These are phyloP conservation scores for Limulus polyphemus DNA, from an alignment of 2,888 invertebrate species.

Conservation along the genomic window DNA sequence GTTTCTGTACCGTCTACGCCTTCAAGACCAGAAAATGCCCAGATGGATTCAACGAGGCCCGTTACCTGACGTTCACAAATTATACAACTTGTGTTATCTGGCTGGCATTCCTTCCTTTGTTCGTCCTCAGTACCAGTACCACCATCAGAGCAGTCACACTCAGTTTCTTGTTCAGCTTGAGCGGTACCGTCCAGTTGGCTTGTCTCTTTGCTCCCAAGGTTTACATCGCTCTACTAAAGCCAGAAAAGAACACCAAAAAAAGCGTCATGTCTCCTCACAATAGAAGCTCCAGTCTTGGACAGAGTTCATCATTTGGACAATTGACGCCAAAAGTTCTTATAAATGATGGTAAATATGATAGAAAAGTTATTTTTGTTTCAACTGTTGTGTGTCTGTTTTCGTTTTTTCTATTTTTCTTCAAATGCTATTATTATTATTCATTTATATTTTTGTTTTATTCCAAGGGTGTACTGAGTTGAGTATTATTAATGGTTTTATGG, in stretches of 20 bases:
- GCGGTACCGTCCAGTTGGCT: conserved; percentile 43
- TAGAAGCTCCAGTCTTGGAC: conserved; percentile 9
- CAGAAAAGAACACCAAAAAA: conserved; percentile 47
- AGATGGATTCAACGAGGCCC: conserved; percentile 47
- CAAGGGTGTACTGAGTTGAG: too few relatives aligned
- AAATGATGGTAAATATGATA: too few relatives aligned
- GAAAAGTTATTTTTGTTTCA: too few relatives aligned
- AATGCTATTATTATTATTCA: too few relatives aligned
- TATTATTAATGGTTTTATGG: too few relatives aligned
- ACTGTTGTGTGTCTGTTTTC: too few relatives aligned
- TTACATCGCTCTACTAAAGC: conserved; percentile 45
- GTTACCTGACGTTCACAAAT: conserved; percentile 45
- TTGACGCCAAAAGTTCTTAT: too few relatives aligned
- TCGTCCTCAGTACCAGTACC: conserved; percentile 41
- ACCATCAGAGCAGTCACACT: conserved; percentile 43
- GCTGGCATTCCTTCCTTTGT: conserved; percentile 46
- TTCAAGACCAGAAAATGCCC: conserved; percentile 47
- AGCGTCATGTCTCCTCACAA: conserved; percentile 41
- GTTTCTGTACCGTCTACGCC: conserved; percentile 45
- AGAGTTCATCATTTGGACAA: not conserved
- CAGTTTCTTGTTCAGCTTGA: conserved; percentile 43
- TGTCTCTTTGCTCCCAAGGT: conserved; percentile 46
- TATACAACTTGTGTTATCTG: conserved; percentile 46
- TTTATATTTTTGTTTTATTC: too few relatives aligned
- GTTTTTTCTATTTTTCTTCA: too few relatives aligned